phyloP scores from a whole-genome alignment of 2,797 vertebrate species.

The Hephaestus fuliginosus region DNA sequence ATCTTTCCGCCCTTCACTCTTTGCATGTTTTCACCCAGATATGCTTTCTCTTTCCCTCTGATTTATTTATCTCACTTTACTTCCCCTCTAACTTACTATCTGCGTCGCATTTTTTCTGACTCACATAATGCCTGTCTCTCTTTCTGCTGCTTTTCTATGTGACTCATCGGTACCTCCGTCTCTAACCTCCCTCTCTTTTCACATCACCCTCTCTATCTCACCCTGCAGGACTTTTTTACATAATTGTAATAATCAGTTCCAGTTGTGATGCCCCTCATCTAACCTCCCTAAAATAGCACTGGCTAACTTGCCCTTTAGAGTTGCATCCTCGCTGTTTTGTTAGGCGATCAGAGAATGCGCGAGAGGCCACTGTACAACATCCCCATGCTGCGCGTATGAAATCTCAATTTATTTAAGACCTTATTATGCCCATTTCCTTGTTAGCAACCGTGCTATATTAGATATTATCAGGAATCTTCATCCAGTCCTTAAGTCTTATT shows the following conservation, averaged over 20 bases:
- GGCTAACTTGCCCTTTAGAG: slow-evolving; percentile 48
- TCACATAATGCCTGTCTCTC: slow-evolving; percentile 22
- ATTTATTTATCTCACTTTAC: slow-evolving; percentile 50
- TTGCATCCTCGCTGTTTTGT: slow-evolving; percentile 28
- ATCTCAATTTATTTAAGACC: slow-evolving; percentile 41
- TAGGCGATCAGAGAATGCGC: slow-evolving; percentile 7
- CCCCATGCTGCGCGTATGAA: slow-evolving; percentile 26
- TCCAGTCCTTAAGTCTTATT: slow-evolving; percentile 16
- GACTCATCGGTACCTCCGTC: slow-evolving; percentile 37
- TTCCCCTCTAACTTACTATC: slow-evolving; percentile 21
- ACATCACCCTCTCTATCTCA: slow-evolving; percentile 37
- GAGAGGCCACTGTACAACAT: slow-evolving; percentile 13
- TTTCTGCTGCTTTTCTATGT: slow-evolving; percentile 27
- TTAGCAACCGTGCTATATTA: slow-evolving; percentile 36
- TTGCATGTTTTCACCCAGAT: slow-evolving; percentile 29
- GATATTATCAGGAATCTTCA: slow-evolving; percentile 33
- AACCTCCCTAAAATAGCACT: slow-evolving; percentile 49
- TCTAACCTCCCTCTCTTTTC: slow-evolving; percentile 34
- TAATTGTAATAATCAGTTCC: slow-evolving; percentile 65
- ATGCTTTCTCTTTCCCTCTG: slow-evolving; percentile 16
- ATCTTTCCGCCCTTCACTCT: slow-evolving; percentile 38
- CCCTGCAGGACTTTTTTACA: slow-evolving; percentile 53
- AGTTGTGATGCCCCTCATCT: slow-evolving; percentile 39
- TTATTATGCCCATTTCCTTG: slow-evolving; percentile 31
- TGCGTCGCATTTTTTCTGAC: slow-evolving; percentile 24